A percentile compares a stretch with the other conserved stretches of the same genome.
Conservation (phyloP, 2,888 invertebrate genomes). For the Atethmia centrago region DNA sequence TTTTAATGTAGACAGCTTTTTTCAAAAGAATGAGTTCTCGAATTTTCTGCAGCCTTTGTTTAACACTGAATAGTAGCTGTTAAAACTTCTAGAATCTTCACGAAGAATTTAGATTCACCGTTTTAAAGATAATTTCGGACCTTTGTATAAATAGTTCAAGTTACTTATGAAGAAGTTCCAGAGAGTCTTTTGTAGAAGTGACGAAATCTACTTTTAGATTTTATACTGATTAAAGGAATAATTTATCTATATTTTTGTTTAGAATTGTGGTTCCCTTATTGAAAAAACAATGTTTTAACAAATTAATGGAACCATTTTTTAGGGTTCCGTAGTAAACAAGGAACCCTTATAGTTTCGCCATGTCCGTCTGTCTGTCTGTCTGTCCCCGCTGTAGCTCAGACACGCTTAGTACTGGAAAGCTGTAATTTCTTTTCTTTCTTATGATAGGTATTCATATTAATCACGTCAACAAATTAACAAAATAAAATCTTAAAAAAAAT, state of each 20-base stretch:
- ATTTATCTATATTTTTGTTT: not conserved
- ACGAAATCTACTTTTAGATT: not conserved
- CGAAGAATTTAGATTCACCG: constrained; percentile 39
- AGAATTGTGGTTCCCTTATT: not conserved
- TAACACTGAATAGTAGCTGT: constrained; percentile 53
- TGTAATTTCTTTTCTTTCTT: too few species aligned
- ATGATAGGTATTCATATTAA: too few species aligned
- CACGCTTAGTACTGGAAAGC: too few species aligned
- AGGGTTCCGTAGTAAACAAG: too few species aligned
- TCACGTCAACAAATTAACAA: too few species aligned
- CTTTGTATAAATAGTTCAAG: constrained; percentile 32
- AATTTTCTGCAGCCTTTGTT: constrained; percentile 49
- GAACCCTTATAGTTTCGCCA: too few species aligned
- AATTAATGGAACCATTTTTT: not conserved
- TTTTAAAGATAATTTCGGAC: constrained; percentile 31
- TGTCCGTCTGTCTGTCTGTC: too few species aligned
- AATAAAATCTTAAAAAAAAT: too few species aligned
- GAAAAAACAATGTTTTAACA: too few species aligned
- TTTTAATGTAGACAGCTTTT: constrained; percentile 10
- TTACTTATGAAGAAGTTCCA: constrained; percentile 12
- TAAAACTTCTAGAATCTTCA: constrained; percentile 59
- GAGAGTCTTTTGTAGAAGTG: not conserved
- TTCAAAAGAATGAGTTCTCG: constrained; percentile 19
- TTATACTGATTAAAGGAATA: not conserved
- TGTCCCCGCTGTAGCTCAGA: too few species aligned